Evolutionary conservation across 2,797 vertebrate genomes (phyloP), one percentile per base, ranked within the genome.

Genomic region (Bovichtus variegatus): DNA sequence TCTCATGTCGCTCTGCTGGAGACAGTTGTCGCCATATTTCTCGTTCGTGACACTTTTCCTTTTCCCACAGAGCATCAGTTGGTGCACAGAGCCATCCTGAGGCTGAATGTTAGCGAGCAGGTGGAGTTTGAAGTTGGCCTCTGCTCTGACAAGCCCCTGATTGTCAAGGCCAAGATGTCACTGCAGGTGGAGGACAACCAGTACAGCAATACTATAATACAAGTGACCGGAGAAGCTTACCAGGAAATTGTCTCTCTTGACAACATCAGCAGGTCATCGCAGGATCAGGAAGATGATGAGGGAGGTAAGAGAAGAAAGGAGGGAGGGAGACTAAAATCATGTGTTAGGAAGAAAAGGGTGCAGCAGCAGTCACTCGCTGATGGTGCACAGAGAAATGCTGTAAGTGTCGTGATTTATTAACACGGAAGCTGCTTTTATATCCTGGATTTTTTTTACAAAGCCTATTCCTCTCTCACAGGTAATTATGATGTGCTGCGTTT

Each of bases 221-320:
- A 89, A 59, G 63, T 98, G 79, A 76, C 87, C 13, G 98, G 94
- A 8, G 96, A 98, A 74, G 93, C 97, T 57, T 97, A 94, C 12
- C 60, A 94, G 73, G 96, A 96, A 23, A 91, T 96, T 1, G 81
- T 98, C 83, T 96, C 96, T 0, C 71, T 99, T 1, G 95, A 96
- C 74, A 96, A 96, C 82, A 89, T 97, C 78, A 92, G 86, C 0
- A 74, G 86, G 87, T 38, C 69, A 2, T 51, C 0, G 0, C 67
- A 0, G 29, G 67, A 93, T 34, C 83, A 91, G 12, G 3, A 86
- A 9, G 69, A 89, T 71, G 92, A 95, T 94, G 71, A 93, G 6
- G 51, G 57, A n/a, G 82, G 91, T 93, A 76, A 57, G 90, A 81
- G 23, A 62, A 46, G 23, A 61, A 10, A 23, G 36, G 2, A 16